phyloP scores from a whole-genome alignment of 2,888 invertebrate species.

The Rugalucina vietnamica region DNA sequence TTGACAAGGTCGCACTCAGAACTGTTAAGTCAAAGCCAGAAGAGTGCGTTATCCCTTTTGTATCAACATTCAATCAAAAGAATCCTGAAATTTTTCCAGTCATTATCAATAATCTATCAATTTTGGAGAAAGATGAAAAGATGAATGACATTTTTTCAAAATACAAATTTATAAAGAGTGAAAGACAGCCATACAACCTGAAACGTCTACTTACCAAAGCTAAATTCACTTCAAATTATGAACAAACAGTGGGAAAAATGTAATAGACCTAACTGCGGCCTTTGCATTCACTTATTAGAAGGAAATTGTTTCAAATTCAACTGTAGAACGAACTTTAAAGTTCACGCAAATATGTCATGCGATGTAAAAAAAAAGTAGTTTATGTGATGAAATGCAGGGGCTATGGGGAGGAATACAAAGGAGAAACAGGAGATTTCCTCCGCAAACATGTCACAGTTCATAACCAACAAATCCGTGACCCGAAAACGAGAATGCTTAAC shows the following conservation, averaged over 20 bases:
- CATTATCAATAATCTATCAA: background rate
- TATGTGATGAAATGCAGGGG: background rate
- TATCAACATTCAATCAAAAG: background rate
- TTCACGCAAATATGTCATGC: background rate
- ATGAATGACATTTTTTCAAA: background rate
- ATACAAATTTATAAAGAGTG: background rate
- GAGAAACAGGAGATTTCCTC: slow-evolving; percentile 4
- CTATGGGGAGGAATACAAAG: background rate
- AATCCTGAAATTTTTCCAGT: background rate
- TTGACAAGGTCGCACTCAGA: too few species aligned
- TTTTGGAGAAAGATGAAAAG: background rate
- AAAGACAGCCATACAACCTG: background rate
- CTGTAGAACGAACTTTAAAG: background rate
- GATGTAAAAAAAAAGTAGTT: background rate
- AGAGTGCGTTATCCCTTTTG: background rate
- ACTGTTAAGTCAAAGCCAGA: too few species aligned
- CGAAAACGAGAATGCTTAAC: background rate
- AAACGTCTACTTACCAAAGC: background rate
- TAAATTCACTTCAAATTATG: background rate
- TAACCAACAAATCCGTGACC: slow-evolving; percentile 2
- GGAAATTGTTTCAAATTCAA: background rate
- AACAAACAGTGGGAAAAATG: background rate
- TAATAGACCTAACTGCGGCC: slow-evolving; percentile 1
- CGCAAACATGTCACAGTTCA: background rate
- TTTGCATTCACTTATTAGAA: background rate